Evolutionary conservation across 2,888 invertebrate species (phyloP).

Genomic region (Polymixis flavicincta): DNA sequence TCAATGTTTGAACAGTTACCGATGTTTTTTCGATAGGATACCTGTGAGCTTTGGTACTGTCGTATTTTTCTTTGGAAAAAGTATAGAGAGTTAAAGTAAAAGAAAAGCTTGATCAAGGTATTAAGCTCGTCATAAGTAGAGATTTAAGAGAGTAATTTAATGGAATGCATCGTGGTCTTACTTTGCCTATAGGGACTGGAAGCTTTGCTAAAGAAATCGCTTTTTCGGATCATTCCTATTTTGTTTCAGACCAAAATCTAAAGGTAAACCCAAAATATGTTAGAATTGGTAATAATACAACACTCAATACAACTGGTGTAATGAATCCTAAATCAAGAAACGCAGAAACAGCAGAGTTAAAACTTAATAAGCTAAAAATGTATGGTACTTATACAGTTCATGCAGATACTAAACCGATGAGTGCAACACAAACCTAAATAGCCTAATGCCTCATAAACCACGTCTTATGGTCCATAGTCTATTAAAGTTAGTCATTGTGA

Average conservation of each 20-base stretch:
- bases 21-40: slow-evolving; percentile 28
- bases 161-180: no score
- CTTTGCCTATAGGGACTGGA: no score
- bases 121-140: no score
- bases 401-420: slow-evolving; percentile 40
- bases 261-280: background rate
- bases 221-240: background rate
- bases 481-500: slow-evolving; percentile 31
- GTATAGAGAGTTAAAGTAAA: no score
- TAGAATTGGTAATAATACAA: background rate
- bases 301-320: background rate
- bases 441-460: slow-evolving; percentile 40
- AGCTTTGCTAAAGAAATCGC: background rate
- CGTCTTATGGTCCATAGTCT: slow-evolving; percentile 27
- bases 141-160: no score
- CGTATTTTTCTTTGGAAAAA: background rate
- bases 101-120: background rate
- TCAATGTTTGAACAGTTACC: slow-evolving; percentile 42
- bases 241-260: background rate
- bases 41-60: background rate
- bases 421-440: slow-evolving; percentile 47
- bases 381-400: slow-evolving; percentile 13
- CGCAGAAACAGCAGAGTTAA: background rate
- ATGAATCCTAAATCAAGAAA: slow-evolving; percentile 14
- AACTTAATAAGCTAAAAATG: slow-evolving; percentile 23